Conservation (phyloP, 2,888 invertebrate genomes). For the Cyrtodaria siliqua region DNA sequence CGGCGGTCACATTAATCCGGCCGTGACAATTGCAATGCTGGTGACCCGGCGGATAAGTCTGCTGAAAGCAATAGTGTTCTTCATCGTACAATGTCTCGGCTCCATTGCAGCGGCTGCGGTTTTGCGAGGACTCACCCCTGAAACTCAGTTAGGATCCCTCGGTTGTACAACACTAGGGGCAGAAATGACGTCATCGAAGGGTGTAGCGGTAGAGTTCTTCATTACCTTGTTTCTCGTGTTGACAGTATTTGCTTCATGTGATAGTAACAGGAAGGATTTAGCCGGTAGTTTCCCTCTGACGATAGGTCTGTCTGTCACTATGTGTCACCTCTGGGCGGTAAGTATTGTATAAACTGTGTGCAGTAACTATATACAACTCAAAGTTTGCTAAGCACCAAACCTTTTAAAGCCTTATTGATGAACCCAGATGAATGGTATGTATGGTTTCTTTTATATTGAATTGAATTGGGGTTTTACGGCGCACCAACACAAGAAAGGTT, state of each 20-base stretch:
- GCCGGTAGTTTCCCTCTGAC: constrained; percentile 92
- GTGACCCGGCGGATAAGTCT: constrained; percentile 93
- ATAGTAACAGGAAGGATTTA: constrained; percentile 92
- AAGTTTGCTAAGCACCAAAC: too few relatives aligned
- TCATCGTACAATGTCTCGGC: too few relatives aligned
- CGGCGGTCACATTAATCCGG: too few relatives aligned
- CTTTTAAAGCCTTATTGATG: too few relatives aligned
- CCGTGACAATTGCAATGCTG: constrained; percentile 90
- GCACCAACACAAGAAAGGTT: too few relatives aligned
- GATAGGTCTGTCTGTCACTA: constrained; percentile 94
- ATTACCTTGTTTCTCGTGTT: constrained; percentile 95
- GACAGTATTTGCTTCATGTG: constrained; percentile 93
- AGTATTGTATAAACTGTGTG: too few relatives aligned
- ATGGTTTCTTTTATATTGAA: too few relatives aligned
- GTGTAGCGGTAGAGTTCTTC: constrained; percentile 93
- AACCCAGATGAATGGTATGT: too few relatives aligned
- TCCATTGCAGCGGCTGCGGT: constrained; percentile 96
- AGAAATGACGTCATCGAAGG: constrained; percentile 89
- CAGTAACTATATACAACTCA: too few relatives aligned
- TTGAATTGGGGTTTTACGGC: too few relatives aligned
- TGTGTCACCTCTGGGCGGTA: constrained; percentile 95
- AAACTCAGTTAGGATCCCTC: constrained; percentile 93
- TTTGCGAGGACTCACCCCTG: constrained; percentile 87
- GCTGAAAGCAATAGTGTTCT: constrained; percentile 92
- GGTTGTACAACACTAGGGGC: constrained; percentile 89